Conservation (phyloP, 2,888 invertebrate genomes). For the Aromia moschata region DNA sequence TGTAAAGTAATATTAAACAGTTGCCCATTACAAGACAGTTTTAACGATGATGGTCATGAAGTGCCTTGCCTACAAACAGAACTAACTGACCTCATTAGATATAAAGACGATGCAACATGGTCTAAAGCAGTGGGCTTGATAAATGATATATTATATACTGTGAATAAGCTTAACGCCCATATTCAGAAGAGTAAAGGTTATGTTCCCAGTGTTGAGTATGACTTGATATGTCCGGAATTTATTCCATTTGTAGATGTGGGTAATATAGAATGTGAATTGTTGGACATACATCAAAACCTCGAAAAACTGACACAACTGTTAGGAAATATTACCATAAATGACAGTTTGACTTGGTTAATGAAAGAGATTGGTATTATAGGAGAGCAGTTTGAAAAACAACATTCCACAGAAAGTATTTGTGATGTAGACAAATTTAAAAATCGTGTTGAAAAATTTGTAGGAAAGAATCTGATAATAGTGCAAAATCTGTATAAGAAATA, state of each 20-base stretch:
- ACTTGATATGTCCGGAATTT: constrained; percentile 48
- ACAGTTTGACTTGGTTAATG: constrained; percentile 29
- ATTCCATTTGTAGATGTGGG: constrained; percentile 43
- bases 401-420: constrained; percentile 2
- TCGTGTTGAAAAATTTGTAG: constrained; percentile 37
- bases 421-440: constrained; percentile 30
- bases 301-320: constrained; percentile 22
- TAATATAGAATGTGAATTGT: constrained; percentile 26
- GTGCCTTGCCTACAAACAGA: constrained; percentile 51
- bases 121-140: constrained; percentile 43
- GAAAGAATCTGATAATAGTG: constrained; percentile 42
- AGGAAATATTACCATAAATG: constrained; percentile 25
- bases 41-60: constrained; percentile 48
- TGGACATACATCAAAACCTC: constrained; percentile 23
- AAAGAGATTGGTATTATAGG: constrained; percentile 23
- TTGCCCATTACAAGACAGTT: constrained; percentile 64
- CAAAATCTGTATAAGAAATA: constrained; percentile 51
- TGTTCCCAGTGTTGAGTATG: constrained; percentile 45
- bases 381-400: constrained; percentile 22
- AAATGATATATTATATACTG: constrained; percentile 33
- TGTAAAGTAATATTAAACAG: constrained; percentile 73
- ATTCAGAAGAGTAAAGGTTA: constrained; percentile 46
- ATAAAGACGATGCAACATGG: constrained; percentile 55
- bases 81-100: constrained; percentile 46
- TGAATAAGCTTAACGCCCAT: constrained; percentile 42